phyloP scores from a whole-genome alignment of 2,113 vertebrate genomes.

The Mobula hypostoma region DNA sequence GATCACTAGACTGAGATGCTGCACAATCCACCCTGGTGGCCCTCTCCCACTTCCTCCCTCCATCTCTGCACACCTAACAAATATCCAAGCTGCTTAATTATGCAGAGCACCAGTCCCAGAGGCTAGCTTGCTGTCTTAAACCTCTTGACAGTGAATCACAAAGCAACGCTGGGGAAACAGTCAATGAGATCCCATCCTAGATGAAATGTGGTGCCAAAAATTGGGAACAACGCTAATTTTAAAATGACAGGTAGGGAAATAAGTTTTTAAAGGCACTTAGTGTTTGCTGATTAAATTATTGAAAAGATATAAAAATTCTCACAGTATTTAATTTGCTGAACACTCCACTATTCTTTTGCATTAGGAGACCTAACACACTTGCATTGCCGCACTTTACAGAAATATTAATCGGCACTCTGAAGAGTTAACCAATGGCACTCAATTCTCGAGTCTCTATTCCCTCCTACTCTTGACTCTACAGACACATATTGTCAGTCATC shows the following conservation, averaged over 20 bases:
- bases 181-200: neutral
- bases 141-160: neutral
- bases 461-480: neutral
- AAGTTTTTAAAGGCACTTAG: conserved; percentile 8
- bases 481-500: conserved; percentile 27
- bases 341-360: neutral
- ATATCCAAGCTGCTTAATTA: neutral
- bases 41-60: neutral
- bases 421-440: conserved; percentile 1
- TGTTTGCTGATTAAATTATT: neutral
- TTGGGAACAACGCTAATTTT: too few species aligned
- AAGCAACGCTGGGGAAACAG: neutral
- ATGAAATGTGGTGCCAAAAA: neutral
- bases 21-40: neutral
- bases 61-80: neutral
- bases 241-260: neutral
- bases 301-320: neutral
- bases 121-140: neutral
- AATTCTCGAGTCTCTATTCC: neutral
- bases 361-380: neutral
- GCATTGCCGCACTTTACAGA: neutral
- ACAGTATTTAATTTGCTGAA: neutral
- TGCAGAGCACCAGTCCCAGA: neutral
- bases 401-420: conserved; percentile 15
- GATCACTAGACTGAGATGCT: neutral